phyloP scores from a whole-genome alignment of 2,113 vertebrate genomes.

The Erinaceus europaeus region DNA sequence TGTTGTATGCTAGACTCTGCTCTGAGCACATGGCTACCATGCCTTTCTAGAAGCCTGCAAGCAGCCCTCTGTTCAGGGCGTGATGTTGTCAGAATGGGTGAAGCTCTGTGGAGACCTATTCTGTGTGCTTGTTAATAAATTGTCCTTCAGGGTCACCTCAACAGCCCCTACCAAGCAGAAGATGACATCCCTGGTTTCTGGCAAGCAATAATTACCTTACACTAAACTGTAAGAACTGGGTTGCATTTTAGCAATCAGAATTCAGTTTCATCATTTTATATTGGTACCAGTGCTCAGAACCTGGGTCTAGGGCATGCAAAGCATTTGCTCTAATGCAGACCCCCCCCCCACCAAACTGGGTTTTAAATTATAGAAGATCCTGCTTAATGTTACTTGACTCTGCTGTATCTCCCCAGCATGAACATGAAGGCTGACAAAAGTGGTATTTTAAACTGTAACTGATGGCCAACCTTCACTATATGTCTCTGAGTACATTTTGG shows the following conservation, averaged over 20 bases:
- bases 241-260: no score
- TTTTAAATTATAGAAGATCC: no score
- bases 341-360: no score
- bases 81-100: no score
- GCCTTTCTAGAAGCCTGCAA: neutral
- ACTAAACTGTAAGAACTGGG: neutral
- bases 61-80: neutral
- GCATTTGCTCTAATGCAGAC: no score
- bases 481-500: neutral
- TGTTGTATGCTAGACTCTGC: neutral
- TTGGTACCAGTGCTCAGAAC: no score
- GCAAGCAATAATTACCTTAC: neutral
- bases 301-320: no score
- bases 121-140: rapidly evolving
- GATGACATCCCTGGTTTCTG: neutral
- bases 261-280: no score
- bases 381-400: neutral
- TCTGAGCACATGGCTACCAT: rapidly evolving
- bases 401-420: neutral
- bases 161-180: rapidly evolving
- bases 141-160: no score
- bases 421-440: neutral
- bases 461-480: no score
- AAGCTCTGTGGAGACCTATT: neutral
- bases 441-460: neutral